Conservation (phyloP, 2,113 vertebrate species). For the Cranoglanis bouderius region DNA sequence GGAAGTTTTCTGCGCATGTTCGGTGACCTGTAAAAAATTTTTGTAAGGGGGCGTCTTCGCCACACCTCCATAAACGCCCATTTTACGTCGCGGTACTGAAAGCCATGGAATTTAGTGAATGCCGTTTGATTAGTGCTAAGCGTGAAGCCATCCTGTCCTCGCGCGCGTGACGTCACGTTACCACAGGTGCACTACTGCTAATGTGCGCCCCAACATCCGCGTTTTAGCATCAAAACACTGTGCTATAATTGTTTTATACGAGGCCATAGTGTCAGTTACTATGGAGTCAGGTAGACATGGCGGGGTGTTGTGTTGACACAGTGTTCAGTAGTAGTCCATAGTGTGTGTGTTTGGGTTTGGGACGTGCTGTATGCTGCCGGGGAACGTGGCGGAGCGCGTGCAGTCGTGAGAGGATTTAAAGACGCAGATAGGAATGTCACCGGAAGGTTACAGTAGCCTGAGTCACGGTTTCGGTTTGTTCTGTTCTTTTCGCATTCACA, state of each 20-base stretch:
- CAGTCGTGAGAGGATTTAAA: background rate
- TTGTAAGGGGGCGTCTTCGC: no score
- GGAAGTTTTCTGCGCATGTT: no score
- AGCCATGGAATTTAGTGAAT: no score
- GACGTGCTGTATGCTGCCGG: background rate
- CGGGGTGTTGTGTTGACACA: background rate
- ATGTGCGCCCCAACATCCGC: background rate
- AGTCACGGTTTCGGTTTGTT: slow-evolving; percentile 23
- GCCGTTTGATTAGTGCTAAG: no score
- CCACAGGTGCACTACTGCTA: background rate
- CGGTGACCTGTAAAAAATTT: no score
- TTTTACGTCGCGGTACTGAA: no score
- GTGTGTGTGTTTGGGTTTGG: background rate
- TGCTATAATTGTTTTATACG: background rate
- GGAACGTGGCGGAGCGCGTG: background rate
- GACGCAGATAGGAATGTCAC: background rate
- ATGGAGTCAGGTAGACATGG: background rate
- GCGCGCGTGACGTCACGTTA: background rate
- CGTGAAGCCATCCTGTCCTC: no score
- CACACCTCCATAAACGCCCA: no score
- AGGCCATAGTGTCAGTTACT: background rate
- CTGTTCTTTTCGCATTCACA: background rate
- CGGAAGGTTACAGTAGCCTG: background rate
- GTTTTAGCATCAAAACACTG: background rate
- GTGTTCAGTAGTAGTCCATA: background rate